phyloP scores from a whole-genome alignment of 2,797 vertebrate species.

The Champsocephalus gunnari region DNA sequence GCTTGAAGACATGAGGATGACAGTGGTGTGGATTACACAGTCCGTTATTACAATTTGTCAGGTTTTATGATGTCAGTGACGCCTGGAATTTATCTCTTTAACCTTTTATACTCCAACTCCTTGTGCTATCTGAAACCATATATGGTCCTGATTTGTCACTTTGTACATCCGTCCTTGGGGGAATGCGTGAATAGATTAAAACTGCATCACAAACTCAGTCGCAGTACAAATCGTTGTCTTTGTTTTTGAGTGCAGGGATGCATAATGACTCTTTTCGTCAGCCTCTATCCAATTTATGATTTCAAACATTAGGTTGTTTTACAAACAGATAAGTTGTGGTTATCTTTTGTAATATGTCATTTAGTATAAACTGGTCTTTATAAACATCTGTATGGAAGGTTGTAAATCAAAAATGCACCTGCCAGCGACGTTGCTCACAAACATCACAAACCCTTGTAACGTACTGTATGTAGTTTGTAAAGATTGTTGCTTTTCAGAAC shows the following conservation, averaged over 20 bases:
- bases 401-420: slow-evolving; percentile 6
- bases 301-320: slow-evolving; percentile 8
- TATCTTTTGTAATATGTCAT: slow-evolving; percentile 14
- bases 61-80: slow-evolving; percentile 81
- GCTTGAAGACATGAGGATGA: slow-evolving; percentile 70
- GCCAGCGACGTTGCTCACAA: background rate
- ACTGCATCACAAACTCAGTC: slow-evolving; percentile 19
- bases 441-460: slow-evolving; percentile 30
- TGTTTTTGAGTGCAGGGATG: slow-evolving; percentile 6
- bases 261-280: slow-evolving; percentile 11
- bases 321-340: background rate
- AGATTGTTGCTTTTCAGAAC: slow-evolving; percentile 54
- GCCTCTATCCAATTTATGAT: slow-evolving; percentile 1
- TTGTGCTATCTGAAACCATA: slow-evolving; percentile 71
- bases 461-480: slow-evolving; percentile 37
- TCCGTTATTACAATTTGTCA: slow-evolving; percentile 86
- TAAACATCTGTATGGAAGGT: background rate
- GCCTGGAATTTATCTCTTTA: slow-evolving; percentile 80
- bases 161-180: slow-evolving; percentile 50
- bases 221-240: slow-evolving; percentile 7
- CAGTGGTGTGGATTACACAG: slow-evolving; percentile 81
- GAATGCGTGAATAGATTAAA: slow-evolving; percentile 17
- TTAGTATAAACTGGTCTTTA: background rate
- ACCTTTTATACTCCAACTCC: slow-evolving; percentile 76
- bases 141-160: slow-evolving; percentile 76